Percentiles rank a stretch among this genome's conserved stretches.
phyloP scores from a whole-genome alignment of 2,797 vertebrate species.

The Cichlasoma orientale region DNA sequence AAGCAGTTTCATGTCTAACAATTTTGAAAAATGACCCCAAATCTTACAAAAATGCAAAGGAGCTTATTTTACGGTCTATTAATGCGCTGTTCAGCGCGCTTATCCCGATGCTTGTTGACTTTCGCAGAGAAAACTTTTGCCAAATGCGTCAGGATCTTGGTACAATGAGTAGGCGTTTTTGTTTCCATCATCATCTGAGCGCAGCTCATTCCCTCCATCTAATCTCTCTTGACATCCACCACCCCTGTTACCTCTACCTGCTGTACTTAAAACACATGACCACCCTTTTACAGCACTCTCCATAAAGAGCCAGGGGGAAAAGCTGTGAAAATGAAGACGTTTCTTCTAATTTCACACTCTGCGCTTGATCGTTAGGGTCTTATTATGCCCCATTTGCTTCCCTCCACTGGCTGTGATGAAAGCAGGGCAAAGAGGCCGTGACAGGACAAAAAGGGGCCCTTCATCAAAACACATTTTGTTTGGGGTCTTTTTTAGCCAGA shows the following conservation, averaged over 20 bases:
- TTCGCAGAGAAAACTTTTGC: constrained; percentile 27
- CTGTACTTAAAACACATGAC: constrained; percentile 75
- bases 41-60: constrained; percentile 5
- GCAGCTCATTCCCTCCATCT: constrained; percentile 44
- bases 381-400: constrained; percentile 85
- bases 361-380: constrained; percentile 83
- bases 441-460: constrained; percentile 84
- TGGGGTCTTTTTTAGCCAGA: constrained; percentile 71
- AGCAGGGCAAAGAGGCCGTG: constrained; percentile 77
- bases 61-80: constrained; percentile 10
- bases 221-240: constrained; percentile 62
- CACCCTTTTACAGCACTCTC: constrained; percentile 55
- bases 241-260: constrained; percentile 63
- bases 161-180: constrained; percentile 23
- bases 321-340: constrained; percentile 85
- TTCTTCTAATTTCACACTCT: constrained; percentile 83
- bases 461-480: constrained; percentile 82
- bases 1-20: constrained; percentile 11
- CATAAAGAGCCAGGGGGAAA: constrained; percentile 41
- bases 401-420: constrained; percentile 81
- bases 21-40: constrained; percentile 9
- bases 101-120: not conserved
- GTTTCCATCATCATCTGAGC: constrained; percentile 49
- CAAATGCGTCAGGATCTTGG: constrained; percentile 25
- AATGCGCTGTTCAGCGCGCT: not conserved